Conservation (phyloP, 2,797 vertebrate genomes). For the Chanos chanos region DNA sequence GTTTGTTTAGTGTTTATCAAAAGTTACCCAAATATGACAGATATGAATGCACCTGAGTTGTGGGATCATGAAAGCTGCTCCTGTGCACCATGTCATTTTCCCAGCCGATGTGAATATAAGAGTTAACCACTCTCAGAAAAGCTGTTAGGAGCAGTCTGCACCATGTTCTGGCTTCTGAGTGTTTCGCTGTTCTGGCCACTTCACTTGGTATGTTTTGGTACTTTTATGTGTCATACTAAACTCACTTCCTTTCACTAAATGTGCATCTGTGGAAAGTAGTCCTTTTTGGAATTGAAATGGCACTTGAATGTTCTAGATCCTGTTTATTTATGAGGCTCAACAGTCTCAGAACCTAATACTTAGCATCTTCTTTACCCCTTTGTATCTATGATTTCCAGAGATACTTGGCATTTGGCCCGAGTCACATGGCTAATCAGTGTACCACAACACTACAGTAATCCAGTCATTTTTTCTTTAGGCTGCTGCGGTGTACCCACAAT, state of each 20-base stretch:
- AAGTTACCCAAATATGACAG: too few relatives aligned
- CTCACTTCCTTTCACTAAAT: neutral
- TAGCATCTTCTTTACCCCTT: neutral
- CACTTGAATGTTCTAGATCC: too few relatives aligned
- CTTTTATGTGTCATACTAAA: neutral
- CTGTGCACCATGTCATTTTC: slow-evolving; percentile 59
- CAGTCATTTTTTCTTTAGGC: slow-evolving; percentile 52
- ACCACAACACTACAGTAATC: too few relatives aligned
- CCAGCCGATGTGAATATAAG: slow-evolving; percentile 43
- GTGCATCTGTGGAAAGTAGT: neutral
- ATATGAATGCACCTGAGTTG: slow-evolving; percentile 20
- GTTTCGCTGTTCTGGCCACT: slow-evolving; percentile 72
- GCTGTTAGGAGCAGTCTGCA: slow-evolving; percentile 11
- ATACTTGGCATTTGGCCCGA: too few relatives aligned
- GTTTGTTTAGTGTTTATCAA: too few relatives aligned
- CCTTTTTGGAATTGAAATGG: neutral
- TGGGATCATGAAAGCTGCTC: slow-evolving; percentile 44
- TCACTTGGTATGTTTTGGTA: slow-evolving; percentile 65
- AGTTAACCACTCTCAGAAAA: neutral
- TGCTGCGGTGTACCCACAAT: slow-evolving; percentile 82
- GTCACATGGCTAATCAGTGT: too few relatives aligned
- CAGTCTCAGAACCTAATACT: neutral
- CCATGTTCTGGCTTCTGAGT: slow-evolving; percentile 74
- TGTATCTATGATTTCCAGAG: slow-evolving; percentile 17
- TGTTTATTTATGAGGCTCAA: too few relatives aligned